A percentile compares a stretch with the other conserved stretches of the same genome.
Conservation (phyloP, 2,888 invertebrate species). For the Petrolisthes manimaculis region DNA sequence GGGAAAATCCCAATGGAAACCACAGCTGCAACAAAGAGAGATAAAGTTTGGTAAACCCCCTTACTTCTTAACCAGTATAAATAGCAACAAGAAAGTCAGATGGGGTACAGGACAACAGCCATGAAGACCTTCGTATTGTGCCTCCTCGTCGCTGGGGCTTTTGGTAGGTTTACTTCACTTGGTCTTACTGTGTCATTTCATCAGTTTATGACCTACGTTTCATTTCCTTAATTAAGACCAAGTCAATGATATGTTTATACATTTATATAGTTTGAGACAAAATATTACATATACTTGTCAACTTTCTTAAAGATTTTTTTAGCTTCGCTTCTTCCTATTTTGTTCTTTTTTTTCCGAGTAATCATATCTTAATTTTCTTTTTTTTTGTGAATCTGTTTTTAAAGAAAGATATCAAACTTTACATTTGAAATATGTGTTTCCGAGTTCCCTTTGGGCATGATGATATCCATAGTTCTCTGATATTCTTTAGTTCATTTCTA, state of each 20-base stretch:
- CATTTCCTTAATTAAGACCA: no score
- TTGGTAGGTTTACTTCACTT: conserved; percentile 13
- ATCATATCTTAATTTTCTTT: no score
- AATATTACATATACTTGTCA: background rate
- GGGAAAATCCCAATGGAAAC: background rate
- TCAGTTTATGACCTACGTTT: background rate
- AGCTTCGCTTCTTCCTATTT: no score
- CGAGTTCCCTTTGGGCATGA: no score
- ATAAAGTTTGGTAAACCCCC: conserved; percentile 11
- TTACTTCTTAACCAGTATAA: background rate
- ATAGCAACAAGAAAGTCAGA: background rate
- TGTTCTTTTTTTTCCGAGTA: no score
- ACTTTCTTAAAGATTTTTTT: background rate
- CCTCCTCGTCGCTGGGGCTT: conserved; percentile 40
- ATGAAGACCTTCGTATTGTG: conserved; percentile 46
- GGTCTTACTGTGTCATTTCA: background rate
- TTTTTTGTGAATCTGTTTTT: no score
- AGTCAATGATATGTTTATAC: background rate
- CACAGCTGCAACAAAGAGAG: background rate
- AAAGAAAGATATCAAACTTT: no score
- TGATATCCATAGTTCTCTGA: no score
- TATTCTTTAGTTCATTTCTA: no score
- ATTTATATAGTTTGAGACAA: background rate
- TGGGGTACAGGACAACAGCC: conserved; percentile 5
- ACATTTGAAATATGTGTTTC: no score